A percentile compares a stretch with the other conserved stretches of the same genome.
Conservation (phyloP, 2,888 invertebrate species). For the Acleris laterana region DNA sequence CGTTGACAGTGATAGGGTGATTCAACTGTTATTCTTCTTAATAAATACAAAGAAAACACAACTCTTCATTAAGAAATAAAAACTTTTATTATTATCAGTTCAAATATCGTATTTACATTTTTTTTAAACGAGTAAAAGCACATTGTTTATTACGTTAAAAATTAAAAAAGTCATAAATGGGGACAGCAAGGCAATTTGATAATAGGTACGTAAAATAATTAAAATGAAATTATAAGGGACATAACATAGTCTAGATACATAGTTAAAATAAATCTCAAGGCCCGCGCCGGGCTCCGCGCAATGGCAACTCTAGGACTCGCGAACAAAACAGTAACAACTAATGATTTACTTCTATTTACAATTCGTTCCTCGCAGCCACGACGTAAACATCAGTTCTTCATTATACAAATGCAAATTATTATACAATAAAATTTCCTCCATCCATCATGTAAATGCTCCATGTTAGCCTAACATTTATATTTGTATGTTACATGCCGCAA, state of each 20-base stretch:
- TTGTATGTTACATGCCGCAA: conserved; percentile 54
- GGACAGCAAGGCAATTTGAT: conserved; percentile 17
- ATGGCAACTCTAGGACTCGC: conserved; percentile 70
- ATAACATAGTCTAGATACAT: conserved; percentile 51
- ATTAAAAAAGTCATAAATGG: conserved; percentile 43
- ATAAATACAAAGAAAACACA: conserved; percentile 50
- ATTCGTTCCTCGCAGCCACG: conserved; percentile 50
- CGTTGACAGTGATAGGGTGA: neutral
- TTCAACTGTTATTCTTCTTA: neutral
- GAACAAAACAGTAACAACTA: conserved; percentile 57
- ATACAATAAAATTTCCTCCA: conserved; percentile 61
- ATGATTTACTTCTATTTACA: conserved; percentile 53
- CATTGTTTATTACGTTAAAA: conserved; percentile 76
- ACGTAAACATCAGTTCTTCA: conserved; percentile 55
- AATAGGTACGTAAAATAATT: conserved; percentile 43
- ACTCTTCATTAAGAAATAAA: conserved; percentile 79
- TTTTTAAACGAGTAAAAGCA: conserved; percentile 82
- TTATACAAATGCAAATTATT: conserved; percentile 63
- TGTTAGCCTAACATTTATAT: conserved; percentile 54
- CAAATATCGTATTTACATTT: conserved; percentile 85
- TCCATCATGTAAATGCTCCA: conserved; percentile 67
- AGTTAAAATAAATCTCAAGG: conserved; percentile 64
- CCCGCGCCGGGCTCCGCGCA: conserved; percentile 36
- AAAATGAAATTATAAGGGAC: conserved; percentile 61
- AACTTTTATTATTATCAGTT: conserved; percentile 85